These are phyloP conservation scores for Anarhynchus alexandrinus DNA, from an alignment of 2,113 vertebrate species.

Conservation along the genomic window DNA sequence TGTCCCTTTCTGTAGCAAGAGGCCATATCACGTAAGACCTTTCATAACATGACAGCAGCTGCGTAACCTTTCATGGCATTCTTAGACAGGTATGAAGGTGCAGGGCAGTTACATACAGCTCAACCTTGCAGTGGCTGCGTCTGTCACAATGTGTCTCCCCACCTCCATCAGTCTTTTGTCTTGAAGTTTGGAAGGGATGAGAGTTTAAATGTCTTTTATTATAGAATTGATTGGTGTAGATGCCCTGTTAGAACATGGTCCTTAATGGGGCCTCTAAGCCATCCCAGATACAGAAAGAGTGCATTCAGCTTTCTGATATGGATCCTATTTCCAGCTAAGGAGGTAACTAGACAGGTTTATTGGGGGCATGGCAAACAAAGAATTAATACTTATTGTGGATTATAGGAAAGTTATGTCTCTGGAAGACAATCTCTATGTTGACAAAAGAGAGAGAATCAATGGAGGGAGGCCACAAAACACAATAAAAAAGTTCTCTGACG, in stretches of 20 bases:
- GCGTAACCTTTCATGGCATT: not conserved
- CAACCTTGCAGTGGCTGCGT: fast-evolving
- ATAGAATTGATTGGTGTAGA: not conserved
- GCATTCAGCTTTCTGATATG: not conserved
- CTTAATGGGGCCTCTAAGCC: not conserved
- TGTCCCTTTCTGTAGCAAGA: not conserved
- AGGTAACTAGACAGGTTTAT: not conserved
- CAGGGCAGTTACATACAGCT: not conserved
- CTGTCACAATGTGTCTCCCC: not conserved
- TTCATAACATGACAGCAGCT: not conserved
- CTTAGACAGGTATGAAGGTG: not conserved
- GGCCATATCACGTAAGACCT: not conserved
- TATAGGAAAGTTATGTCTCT: not conserved
- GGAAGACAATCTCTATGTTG: not conserved
- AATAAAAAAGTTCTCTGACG: not conserved
- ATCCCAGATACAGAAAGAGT: not conserved
- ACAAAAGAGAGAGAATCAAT: not conserved
- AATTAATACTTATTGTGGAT: not conserved
- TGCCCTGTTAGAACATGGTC: not conserved
- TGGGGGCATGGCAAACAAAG: not conserved
- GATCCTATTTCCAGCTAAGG: not conserved
- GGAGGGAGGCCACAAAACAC: not conserved
- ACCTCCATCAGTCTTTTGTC: not conserved
- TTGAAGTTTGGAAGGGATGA: not conserved
- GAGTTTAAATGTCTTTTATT: not conserved